Evolutionary conservation across 2,797 vertebrate genomes (phyloP).

Genomic region (Taenioides sp.): DNA sequence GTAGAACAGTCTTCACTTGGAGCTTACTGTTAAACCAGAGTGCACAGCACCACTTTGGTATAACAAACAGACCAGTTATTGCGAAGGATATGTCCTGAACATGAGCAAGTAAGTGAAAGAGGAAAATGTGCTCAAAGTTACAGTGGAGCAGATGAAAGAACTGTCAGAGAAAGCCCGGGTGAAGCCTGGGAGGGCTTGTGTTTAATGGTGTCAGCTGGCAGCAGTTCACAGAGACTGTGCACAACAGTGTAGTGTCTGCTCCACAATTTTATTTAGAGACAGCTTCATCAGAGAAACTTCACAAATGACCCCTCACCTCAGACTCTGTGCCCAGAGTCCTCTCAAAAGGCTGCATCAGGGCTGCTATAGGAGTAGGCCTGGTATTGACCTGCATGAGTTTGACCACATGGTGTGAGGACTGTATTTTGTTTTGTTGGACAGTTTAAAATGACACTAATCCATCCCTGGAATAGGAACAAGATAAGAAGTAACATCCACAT

Average conservation of each 20-base stretch:
- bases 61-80: background rate
- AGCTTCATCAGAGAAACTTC: constrained; percentile 9
- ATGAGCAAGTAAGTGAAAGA: background rate
- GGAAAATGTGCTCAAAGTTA: background rate
- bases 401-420: background rate
- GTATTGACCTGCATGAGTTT: background rate
- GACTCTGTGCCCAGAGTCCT: background rate
- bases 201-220: constrained; percentile 13
- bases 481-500: background rate
- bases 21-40: background rate
- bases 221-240: constrained; percentile 10
- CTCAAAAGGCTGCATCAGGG: background rate
- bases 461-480: background rate
- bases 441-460: background rate
- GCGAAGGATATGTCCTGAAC: background rate
- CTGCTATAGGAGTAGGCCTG: background rate
- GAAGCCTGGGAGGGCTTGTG: constrained; percentile 8
- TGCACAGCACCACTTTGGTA: background rate
- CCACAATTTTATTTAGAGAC: constrained; percentile 7
- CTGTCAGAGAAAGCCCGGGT: background rate
- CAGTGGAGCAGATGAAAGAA: constrained; percentile 1
- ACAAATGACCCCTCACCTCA: constrained; percentile 19
- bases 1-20: background rate
- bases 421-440: background rate
- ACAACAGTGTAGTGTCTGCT: constrained; percentile 2